phyloP scores from a whole-genome alignment of 2,888 invertebrate genomes.

The Lasioglossum marginatum region DNA sequence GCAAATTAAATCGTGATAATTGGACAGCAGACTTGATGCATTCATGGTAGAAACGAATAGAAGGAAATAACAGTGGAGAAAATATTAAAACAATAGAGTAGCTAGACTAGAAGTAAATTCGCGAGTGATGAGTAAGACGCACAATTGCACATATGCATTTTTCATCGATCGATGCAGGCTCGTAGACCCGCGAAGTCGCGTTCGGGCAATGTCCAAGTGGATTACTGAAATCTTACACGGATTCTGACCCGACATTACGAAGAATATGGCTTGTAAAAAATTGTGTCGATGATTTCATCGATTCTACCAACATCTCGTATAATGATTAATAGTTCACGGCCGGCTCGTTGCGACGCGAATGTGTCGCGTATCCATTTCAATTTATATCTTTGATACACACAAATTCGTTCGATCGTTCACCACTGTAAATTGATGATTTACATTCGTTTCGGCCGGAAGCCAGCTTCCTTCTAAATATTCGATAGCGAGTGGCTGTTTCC shows the following conservation, averaged over 20 bases:
- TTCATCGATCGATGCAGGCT: not conserved
- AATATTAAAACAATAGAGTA: not conserved
- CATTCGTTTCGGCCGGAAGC: not conserved
- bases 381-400: not conserved
- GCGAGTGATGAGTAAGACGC: not conserved
- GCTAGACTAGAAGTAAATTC: not conserved
- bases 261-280: conserved; percentile 3
- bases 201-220: not conserved
- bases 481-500: not conserved
- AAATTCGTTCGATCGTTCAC: not conserved
- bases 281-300: conserved; percentile 41
- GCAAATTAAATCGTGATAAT: not conserved
- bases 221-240: not conserved
- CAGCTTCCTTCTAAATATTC: not conserved
- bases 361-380: not conserved
- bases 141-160: not conserved
- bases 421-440: not conserved
- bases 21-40: not conserved
- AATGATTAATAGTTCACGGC: conserved; percentile 1
- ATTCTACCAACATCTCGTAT: not conserved
- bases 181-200: not conserved
- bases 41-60: not conserved
- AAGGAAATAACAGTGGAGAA: not conserved
- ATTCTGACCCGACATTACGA: not conserved
- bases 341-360: not conserved